phyloP scores from a whole-genome alignment of 2,113 vertebrate genomes.

The Platysteira castanea region DNA sequence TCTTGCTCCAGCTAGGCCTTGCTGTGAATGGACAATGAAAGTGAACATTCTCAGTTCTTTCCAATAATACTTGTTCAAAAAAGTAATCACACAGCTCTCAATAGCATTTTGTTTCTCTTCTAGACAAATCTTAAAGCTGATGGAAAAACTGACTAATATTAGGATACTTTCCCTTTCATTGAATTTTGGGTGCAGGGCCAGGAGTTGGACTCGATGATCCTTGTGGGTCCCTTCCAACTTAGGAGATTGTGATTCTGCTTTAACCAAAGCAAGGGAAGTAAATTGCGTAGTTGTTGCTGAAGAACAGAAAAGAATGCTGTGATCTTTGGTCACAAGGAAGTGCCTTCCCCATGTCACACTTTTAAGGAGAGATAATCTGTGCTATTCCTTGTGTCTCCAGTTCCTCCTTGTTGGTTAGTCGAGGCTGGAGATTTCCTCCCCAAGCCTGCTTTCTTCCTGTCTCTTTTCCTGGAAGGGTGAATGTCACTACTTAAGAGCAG shows the following conservation, averaged over 20 bases:
- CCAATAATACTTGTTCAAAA: not conserved
- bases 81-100: not conserved
- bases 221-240: not conserved
- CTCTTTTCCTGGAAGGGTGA: not conserved
- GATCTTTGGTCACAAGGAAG: not conserved
- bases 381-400: not conserved
- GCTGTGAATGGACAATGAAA: not conserved
- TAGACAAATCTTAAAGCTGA: not conserved
- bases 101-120: not conserved
- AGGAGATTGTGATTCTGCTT: not conserved
- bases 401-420: not conserved
- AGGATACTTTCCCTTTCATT: not conserved
- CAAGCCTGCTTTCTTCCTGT: not conserved
- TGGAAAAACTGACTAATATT: not conserved
- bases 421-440: not conserved
- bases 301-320: not conserved
- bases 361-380: not conserved
- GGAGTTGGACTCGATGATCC: not conserved
- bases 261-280: not conserved
- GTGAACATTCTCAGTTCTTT: not conserved
- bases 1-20: not conserved
- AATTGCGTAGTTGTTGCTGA: not conserved
- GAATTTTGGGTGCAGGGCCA: not conserved
- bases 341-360: not conserved
- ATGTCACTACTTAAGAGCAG: not conserved